Conservation (phyloP, 2,113 vertebrate genomes). For the Melanostigma gelatinosum region DNA sequence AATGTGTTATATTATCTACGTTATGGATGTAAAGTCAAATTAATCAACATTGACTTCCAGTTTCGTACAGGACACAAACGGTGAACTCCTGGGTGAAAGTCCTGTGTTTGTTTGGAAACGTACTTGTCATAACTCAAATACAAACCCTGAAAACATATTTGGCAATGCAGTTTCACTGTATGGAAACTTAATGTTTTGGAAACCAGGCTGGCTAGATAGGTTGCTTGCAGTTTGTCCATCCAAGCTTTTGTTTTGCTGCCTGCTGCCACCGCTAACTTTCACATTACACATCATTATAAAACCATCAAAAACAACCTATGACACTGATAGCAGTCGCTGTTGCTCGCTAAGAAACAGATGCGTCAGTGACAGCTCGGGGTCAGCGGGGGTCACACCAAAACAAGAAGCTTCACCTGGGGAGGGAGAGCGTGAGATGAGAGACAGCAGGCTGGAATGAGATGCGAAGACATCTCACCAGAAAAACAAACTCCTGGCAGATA, state of each 20-base stretch:
- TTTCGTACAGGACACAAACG: too few species aligned
- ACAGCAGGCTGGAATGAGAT: background rate
- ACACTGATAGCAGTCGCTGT: constrained; percentile 61
- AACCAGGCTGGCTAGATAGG: too few species aligned
- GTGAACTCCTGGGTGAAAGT: too few species aligned
- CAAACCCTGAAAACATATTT: too few species aligned
- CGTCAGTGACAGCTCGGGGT: constrained; percentile 55
- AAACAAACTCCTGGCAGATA: background rate
- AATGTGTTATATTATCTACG: background rate
- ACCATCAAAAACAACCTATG: constrained; percentile 38
- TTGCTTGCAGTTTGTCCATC: too few species aligned
- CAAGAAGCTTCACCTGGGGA: constrained; percentile 8
- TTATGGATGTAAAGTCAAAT: too few species aligned
- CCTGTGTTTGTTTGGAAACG: too few species aligned
- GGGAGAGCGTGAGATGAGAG: background rate
- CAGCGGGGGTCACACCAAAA: constrained; percentile 34
- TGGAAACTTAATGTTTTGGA: too few species aligned
- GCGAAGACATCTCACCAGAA: background rate
- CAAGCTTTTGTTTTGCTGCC: background rate
- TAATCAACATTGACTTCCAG: too few species aligned
- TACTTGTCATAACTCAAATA: too few species aligned
- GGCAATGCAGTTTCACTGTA: too few species aligned
- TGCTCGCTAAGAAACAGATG: constrained; percentile 57
- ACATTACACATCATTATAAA: background rate
- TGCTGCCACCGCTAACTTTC: background rate